Evolutionary conservation across 2,888 invertebrate genomes (phyloP).

Genomic region (Cheilosia soror): DNA sequence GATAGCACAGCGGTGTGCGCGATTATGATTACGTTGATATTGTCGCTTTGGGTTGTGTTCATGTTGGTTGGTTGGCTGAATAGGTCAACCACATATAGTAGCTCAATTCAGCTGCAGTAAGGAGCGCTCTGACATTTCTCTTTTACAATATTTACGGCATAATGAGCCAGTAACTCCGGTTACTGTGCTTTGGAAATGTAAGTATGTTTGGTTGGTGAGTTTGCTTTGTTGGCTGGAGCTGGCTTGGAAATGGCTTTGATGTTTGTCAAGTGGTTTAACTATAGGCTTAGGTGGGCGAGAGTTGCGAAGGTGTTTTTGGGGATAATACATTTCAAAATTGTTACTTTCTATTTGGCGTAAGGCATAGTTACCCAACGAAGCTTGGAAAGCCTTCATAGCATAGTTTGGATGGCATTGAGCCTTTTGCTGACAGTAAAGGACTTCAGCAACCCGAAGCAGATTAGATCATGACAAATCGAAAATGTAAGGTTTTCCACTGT

Average conservation of each 20-base stretch:
- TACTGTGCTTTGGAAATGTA: constrained; percentile 32
- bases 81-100: constrained; percentile 68
- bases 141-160: constrained; percentile 38
- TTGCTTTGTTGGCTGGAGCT: constrained; percentile 45
- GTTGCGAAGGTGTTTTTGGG: too few relatives aligned
- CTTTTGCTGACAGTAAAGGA: too few relatives aligned
- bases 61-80: constrained; percentile 68
- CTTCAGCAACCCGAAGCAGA: too few relatives aligned
- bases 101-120: constrained; percentile 45
- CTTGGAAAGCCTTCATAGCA: too few relatives aligned
- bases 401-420: too few relatives aligned
- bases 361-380: too few relatives aligned
- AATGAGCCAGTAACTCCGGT: constrained; percentile 22
- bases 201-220: constrained; percentile 4
- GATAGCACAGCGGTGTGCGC: constrained; percentile 11
- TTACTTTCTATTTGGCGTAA: too few relatives aligned
- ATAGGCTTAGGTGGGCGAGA: too few relatives aligned
- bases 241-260: constrained; percentile 35
- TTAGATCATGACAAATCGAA: too few relatives aligned
- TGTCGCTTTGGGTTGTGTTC: constrained; percentile 53
- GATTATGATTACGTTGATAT: constrained; percentile 67
- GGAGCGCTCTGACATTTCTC: constrained; percentile 57
- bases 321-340: too few relatives aligned
- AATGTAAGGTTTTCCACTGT: too few relatives aligned
- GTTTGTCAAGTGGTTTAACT: constrained; percentile 31